phyloP scores from a whole-genome alignment of 2,113 vertebrate species.

The Mungos mungo region DNA sequence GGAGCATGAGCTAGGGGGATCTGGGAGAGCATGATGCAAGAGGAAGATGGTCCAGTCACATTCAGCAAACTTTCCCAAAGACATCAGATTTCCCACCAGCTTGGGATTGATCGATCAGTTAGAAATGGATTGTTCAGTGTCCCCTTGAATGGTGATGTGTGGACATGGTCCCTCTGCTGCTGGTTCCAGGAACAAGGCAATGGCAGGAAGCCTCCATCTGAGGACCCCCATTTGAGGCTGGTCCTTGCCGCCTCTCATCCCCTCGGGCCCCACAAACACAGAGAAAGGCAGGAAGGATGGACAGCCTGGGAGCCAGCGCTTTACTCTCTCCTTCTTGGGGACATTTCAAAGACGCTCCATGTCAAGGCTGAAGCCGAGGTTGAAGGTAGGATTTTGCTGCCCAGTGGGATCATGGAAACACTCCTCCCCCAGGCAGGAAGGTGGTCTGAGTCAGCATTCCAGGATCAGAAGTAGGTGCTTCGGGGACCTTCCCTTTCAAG shows the following conservation, averaged over 20 bases:
- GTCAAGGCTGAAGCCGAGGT: neutral
- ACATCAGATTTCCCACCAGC: neutral
- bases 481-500: neutral
- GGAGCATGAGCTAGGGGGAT: neutral
- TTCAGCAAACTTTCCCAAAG: neutral
- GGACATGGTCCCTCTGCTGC: fast-evolving
- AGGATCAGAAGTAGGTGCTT: neutral
- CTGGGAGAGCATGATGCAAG: neutral
- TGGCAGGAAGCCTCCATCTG: too few relatives aligned
- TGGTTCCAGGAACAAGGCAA: fast-evolving
- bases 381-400: neutral
- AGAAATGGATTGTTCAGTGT: fast-evolving
- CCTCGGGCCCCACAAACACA: neutral
- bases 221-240: neutral
- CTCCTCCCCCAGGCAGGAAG: neutral
- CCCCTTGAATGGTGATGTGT: neutral
- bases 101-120: neutral
- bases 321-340: neutral
- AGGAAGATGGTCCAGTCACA: neutral
- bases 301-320: neutral
- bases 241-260: neutral
- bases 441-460: neutral
- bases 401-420: neutral
- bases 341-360: neutral
- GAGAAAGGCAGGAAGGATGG: neutral